Evolutionary conservation across 1,140 invertebrate genomes (phyloP), one percentile per base, ranked within the genome.

Genomic region (Trachymyrmex cornetzi): DNA sequence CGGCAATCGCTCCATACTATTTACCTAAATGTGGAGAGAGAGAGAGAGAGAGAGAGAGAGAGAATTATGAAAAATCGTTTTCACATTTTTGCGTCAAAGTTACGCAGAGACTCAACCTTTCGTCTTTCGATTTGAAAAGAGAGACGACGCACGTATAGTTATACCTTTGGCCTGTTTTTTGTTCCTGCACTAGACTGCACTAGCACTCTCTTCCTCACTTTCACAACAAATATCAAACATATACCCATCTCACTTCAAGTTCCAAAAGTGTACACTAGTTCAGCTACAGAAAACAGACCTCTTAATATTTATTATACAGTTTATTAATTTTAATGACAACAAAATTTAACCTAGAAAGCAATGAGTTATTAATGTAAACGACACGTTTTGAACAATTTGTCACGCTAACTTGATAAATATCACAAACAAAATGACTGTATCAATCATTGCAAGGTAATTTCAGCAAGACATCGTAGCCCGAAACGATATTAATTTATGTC

Each of bases 391-490:
- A 71, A 71, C 7, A 48, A 81, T 81, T 69, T 72, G 79, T 69
- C 50, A 34, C 53, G 22, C 30, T 44, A 59, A 19, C 38, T 48
- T 72, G 38, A 82, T 82, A 34, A 82, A 72, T 74, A 72, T 59
- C 34, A 24, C 67, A 82, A 82, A 82, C 50, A 74, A 69, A 81
- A 81, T 57, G 53, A 59, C 19, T 48, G 9, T 67, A 67, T 82
- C 72, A 82, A 82, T 82, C 53, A 82, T 82, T 38, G 38, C 34
- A 50, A 22, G 2, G 30, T 48, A 72, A 72, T 74, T 82, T 59
- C 38, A 59, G 4, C 16, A 16, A 6, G 16, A 44, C n/a, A 64
- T 50, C 30, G 53, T 22, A 14, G 14, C 12, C 16, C 34, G 57
- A 63, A 38, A 38, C 24, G 50, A 22, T 14, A 74, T 82, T 82